A percentile compares a stretch with the other conserved stretches of the same genome.
These are phyloP conservation scores for Thunnus maccoyii DNA, from an alignment of 2,113 vertebrate species.

Conservation along the genomic window DNA sequence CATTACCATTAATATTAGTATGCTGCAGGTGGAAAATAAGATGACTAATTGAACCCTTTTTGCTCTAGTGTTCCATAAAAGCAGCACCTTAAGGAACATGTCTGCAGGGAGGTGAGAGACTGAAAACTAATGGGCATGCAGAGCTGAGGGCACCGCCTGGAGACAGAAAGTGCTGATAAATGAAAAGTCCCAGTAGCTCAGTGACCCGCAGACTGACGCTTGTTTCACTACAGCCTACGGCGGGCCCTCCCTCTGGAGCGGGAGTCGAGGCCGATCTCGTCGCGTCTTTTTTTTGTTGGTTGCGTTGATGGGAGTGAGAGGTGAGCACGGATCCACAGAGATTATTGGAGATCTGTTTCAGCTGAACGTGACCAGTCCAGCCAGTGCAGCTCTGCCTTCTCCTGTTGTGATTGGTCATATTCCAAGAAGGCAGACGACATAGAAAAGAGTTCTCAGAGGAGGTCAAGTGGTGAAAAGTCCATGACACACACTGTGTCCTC, in stretches of 20 bases:
- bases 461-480: constrained; percentile 65
- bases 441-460: constrained; percentile 48
- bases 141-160: constrained; percentile 28
- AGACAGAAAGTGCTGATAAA: constrained; percentile 55
- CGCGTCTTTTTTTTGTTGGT: constrained; percentile 14
- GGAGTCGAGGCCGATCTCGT: neutral
- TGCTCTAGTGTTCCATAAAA: constrained; percentile 18
- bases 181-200: constrained; percentile 38
- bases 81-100: constrained; percentile 36
- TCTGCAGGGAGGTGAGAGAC: constrained; percentile 21
- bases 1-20: constrained; percentile 46
- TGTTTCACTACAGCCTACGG: constrained; percentile 19
- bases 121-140: constrained; percentile 16
- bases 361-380: constrained; percentile 50
- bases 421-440: constrained; percentile 55
- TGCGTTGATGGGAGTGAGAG: constrained; percentile 45
- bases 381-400: constrained; percentile 40
- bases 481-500: constrained; percentile 32
- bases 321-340: constrained; percentile 34
- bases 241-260: constrained; percentile 3
- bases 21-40: constrained; percentile 29
- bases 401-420: constrained; percentile 37
- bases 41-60: constrained; percentile 42
- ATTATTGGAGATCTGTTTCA: constrained; percentile 50
- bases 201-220: constrained; percentile 14